Conservation (phyloP, 2,797 vertebrate genomes). For the Sitta carolinensis region DNA sequence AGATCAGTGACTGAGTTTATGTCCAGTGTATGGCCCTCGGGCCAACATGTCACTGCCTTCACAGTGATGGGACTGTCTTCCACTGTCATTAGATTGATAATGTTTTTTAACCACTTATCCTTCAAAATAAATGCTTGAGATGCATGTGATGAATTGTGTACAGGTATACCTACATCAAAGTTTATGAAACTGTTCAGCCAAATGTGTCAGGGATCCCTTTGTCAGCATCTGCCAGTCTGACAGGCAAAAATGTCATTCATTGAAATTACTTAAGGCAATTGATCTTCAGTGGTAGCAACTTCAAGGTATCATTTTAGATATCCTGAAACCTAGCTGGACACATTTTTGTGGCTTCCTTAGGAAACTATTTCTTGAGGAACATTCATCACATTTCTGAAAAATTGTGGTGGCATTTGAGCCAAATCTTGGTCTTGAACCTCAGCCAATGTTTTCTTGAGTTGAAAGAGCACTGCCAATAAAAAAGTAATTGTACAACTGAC, state of each 20-base stretch:
- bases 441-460: slow-evolving; percentile 77
- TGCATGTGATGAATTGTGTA: not conserved
- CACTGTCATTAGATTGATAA: not conserved
- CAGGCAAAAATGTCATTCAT: not conserved
- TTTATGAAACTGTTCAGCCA: not conserved
- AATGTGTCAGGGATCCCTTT: not conserved
- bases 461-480: slow-evolving; percentile 73
- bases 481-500: slow-evolving; percentile 73
- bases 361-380: slow-evolving; percentile 77
- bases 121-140: not conserved
- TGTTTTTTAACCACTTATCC: not conserved
- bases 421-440: slow-evolving; percentile 73
- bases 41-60: not conserved
- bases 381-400: slow-evolving; percentile 77
- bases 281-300: not conserved
- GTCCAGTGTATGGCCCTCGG: not conserved
- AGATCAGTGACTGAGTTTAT: not conserved
- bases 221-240: not conserved
- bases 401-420: slow-evolving; percentile 70
- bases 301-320: slow-evolving; percentile 59
- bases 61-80: not conserved
- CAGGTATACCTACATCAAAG: not conserved
- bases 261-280: not conserved
- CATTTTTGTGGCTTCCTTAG: slow-evolving; percentile 71
- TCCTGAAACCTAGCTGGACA: slow-evolving; percentile 30